Base-by-base conservation (phyloP, 2,888 invertebrate species). In the Liopterus haemorrhoidalis region DNA sequence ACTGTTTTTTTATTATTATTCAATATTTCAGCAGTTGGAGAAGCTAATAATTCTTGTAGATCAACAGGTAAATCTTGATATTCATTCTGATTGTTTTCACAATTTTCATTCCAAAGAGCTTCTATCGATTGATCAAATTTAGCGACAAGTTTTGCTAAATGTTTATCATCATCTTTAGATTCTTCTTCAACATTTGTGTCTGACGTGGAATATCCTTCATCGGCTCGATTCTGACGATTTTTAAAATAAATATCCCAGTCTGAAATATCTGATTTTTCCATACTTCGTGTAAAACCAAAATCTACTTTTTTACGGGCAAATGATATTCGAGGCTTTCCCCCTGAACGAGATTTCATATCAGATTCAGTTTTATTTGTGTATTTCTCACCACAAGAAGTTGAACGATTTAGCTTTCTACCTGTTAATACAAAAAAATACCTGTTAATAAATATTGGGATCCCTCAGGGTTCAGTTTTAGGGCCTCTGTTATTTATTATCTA, bases 111-210 rank as follows among this genome's bases (percentile, higher is more conserved):
- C 82, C 82, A 82, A 46, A 82, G 66, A 25, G 81, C 81, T 63
- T 81, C 81, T 51, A 82, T 72, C 61, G 75, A 79, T 52, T 76
- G 73, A 61, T 81, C 77, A 62, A 82, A 82, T 65, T 82, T 82
- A 5, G 82, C 79, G 59, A 78, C 74, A 56, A 80, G 25, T 42
- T 69, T 70, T 3, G 64, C 55, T 41, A 68, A 58, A 58, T 59
- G 60, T 60, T 58, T 50, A 54, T 58, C 49, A 64, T 58, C 54
- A 63, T 38, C 27, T 27, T 39, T 39, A 8, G 45, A 24, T 5
- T 39, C 39, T 48, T 72, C 71, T 1, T 66, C 64, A 51, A 69
- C 63, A 4, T 73, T 72, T 54, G 71, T 72, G 60, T 73, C 73
- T 50, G 71, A 70, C 5, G 73, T 73, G 48, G 71, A 72, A 59